Percentiles rank a stretch among this genome's conserved stretches.
phyloP scores from a whole-genome alignment of 2,888 invertebrate species.

The Tethea ocularis region DNA sequence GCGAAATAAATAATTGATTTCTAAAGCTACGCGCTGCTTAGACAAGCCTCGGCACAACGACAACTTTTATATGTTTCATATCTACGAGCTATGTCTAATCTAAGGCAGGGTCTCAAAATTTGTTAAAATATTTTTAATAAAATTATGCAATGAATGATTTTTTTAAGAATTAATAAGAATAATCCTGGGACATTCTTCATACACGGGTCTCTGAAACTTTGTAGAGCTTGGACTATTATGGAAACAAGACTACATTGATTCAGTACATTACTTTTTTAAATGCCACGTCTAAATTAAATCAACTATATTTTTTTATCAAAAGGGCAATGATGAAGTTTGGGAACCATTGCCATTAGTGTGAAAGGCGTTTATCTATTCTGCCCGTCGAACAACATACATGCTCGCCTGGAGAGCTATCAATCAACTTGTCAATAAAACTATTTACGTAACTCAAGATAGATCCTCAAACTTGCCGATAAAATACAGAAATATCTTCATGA shows the following conservation, averaged over 20 bases:
- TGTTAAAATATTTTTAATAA: background rate
- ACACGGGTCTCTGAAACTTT: too few relatives aligned
- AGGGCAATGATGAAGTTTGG: background rate
- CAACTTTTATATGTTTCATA: background rate
- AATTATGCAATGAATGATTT: background rate
- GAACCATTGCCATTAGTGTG: background rate
- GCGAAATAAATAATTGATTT: slow-evolving; percentile 20
- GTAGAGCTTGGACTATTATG: too few relatives aligned
- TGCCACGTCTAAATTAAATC: too few relatives aligned
- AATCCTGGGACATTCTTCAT: too few relatives aligned
- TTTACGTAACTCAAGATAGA: slow-evolving; percentile 17
- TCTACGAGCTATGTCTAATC: background rate
- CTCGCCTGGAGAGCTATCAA: slow-evolving; percentile 17
- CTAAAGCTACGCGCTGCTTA: background rate
- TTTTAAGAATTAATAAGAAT: too few relatives aligned
- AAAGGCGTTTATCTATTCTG: background rate
- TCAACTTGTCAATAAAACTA: slow-evolving; percentile 18
- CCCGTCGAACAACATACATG: slow-evolving; percentile 2
- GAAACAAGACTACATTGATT: too few relatives aligned
- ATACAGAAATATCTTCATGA: background rate
- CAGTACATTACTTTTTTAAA: too few relatives aligned
- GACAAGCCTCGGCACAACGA: slow-evolving; percentile 1
- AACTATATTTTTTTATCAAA: background rate
- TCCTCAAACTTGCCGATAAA: background rate
- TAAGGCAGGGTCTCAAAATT: background rate